A percentile compares a stretch with the other conserved stretches of the same genome.
Conservation (phyloP, 2,888 invertebrate genomes). For the Tipula unca region DNA sequence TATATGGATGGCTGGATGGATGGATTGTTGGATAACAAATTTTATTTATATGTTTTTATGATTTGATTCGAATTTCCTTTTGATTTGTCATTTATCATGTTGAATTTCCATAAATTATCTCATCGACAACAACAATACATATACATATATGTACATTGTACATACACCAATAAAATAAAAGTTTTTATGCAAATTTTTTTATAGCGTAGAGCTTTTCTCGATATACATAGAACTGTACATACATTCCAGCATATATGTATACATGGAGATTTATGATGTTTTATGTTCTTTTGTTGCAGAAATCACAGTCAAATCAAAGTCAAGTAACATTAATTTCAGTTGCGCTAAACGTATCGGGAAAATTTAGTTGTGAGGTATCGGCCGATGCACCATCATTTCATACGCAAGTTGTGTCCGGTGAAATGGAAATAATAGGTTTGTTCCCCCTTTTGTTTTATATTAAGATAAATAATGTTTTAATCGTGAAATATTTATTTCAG, state of each 20-base stretch:
- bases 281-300: conserved; percentile 29
- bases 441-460: conserved; percentile 17
- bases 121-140: not conserved
- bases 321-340: conserved; percentile 38
- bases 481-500: conserved; percentile 29
- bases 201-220: not conserved
- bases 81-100: conserved; percentile 14
- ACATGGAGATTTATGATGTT: not conserved
- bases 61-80: not conserved
- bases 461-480: too few species aligned
- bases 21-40: not conserved
- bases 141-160: not conserved
- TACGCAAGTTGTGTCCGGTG: conserved; percentile 36
- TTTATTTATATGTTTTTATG: conserved; percentile 8
- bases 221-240: not conserved
- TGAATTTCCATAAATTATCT: conserved; percentile 14
- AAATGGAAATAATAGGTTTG: conserved; percentile 42
- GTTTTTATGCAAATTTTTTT: not conserved
- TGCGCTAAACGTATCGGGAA: conserved; percentile 36
- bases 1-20: not conserved
- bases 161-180: not conserved
- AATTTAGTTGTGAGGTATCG: conserved; percentile 40
- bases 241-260: not conserved
- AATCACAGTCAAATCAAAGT: conserved; percentile 38
- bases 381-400: conserved; percentile 42